Percentiles rank a stretch among this genome's conserved stretches.
Evolutionary conservation across 2,888 invertebrate genomes (phyloP).

Genomic region (Aspidiotus rigidus): DNA sequence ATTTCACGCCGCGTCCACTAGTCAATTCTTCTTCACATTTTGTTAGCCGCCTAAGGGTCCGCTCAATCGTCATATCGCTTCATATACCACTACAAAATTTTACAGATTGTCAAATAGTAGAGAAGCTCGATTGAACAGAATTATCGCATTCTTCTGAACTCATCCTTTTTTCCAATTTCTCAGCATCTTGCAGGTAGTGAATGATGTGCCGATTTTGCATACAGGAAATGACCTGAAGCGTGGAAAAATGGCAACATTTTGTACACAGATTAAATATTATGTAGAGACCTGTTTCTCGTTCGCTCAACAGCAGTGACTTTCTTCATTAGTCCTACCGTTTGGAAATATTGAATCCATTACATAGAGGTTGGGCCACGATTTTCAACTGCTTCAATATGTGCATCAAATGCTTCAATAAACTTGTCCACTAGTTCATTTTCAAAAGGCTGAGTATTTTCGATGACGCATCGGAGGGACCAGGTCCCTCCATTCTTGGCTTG

Average conservation of each 20-base stretch:
- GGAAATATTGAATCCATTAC: neutral
- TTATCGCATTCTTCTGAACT: constrained; percentile 37
- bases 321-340: neutral
- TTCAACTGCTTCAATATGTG: neutral
- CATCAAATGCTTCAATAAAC: neutral
- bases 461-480: no score
- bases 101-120: constrained; percentile 34
- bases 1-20: constrained; percentile 34
- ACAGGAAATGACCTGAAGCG: constrained; percentile 42
- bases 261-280: constrained; percentile 37
- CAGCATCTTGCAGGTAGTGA: constrained; percentile 43
- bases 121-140: constrained; percentile 34
- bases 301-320: neutral
- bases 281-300: neutral
- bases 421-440: neutral
- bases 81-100: constrained; percentile 8
- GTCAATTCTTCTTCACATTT: constrained; percentile 35
- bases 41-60: constrained; percentile 1
- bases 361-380: neutral
- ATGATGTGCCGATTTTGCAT: constrained; percentile 42
- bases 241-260: constrained; percentile 40
- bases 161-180: constrained; percentile 38
- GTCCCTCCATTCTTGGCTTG: no score
- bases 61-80: constrained; percentile 11
- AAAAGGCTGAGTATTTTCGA: neutral